Base-by-base conservation (phyloP, 2,113 vertebrate genomes). In the Gnathonemus echidnorhynchus region DNA sequence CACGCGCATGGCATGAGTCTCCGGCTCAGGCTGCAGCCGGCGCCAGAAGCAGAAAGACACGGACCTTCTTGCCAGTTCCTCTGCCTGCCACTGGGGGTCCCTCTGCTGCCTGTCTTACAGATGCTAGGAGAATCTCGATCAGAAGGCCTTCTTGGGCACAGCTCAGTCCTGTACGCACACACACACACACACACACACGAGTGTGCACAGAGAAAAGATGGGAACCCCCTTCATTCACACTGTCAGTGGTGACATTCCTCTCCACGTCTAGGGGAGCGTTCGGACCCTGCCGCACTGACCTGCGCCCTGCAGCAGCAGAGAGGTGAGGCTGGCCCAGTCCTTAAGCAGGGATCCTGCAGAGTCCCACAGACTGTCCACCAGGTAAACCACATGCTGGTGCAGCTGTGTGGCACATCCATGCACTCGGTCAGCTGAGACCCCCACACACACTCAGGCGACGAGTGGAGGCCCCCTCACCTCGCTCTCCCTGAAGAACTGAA, bases 301-400 rank as follows among this genome's bases (percentile, higher is more conserved):
- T 52, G 21, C 1, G 3, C 49, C 49, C 27, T 49, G 49, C 92
- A 97, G 93, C 2, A 98, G 96, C 70, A 97, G 91, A 35, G 95
- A 92, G 0, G 97, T 97, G 95, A 98, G 94, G 3, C 95, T 92
- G 46, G 96, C 91, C 97, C 98, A 98, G 95, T 98, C 97, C 93
- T 97, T 98, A 89, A 98, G 94, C 89, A 98, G 94, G 89, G 91
- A 91, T 24, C 95, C 95, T n/a, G 94, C 96, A 93, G 96, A 97
- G 93, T 98, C 98, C 97, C 98, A 98, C 92, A 98, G 95, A 92
- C 97, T 97, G 95, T 98, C 98, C 93, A 98, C 94, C 13, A 98
- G 95, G 92, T 98, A 98, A 0, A 96, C 93, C 91, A 98, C 95
- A 1, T 98, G 98, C 80, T 95, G 94, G 92, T 98, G 98, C n/a